Conservation (phyloP, 2,113 vertebrate species). For the Ceyx cyanopectus region DNA sequence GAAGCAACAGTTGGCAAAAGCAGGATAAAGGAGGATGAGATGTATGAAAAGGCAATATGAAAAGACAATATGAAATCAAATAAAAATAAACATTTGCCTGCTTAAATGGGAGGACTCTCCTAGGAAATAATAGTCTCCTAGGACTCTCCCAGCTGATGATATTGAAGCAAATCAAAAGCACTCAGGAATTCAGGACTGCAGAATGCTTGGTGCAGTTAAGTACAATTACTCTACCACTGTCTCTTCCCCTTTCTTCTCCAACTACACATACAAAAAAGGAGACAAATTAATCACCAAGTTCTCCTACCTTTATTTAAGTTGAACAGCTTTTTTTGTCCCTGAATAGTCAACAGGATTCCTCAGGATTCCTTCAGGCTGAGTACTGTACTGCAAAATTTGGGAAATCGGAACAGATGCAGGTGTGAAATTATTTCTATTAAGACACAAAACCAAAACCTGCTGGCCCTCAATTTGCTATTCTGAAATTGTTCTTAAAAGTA, state of each 20-base stretch:
- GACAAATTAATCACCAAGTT: constrained; percentile 36
- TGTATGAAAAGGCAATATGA: not conserved
- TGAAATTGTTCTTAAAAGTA: not conserved
- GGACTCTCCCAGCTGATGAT: not conserved
- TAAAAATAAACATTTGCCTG: not conserved
- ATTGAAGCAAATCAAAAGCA: not conserved
- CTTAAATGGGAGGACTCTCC: not conserved
- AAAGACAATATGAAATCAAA: not conserved
- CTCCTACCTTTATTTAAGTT: constrained; percentile 12
- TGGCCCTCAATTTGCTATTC: not conserved
- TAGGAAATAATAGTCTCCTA: not conserved
- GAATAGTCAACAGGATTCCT: not conserved
- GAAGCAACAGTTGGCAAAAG: not conserved
- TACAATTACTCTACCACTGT: not conserved
- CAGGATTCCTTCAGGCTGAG: not conserved
- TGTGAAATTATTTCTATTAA: not conserved
- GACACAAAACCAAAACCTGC: not conserved
- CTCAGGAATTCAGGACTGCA: not conserved
- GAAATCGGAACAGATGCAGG: not conserved
- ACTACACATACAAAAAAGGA: not conserved
- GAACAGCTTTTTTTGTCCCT: constrained; percentile 4
- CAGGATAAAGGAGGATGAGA: not conserved
- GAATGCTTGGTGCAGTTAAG: not conserved
- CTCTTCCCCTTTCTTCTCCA: constrained; percentile 18
- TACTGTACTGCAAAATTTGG: not conserved